These are phyloP conservation scores for Aromia moschata DNA, from an alignment of 2,888 invertebrate genomes.

Conservation along the genomic window DNA sequence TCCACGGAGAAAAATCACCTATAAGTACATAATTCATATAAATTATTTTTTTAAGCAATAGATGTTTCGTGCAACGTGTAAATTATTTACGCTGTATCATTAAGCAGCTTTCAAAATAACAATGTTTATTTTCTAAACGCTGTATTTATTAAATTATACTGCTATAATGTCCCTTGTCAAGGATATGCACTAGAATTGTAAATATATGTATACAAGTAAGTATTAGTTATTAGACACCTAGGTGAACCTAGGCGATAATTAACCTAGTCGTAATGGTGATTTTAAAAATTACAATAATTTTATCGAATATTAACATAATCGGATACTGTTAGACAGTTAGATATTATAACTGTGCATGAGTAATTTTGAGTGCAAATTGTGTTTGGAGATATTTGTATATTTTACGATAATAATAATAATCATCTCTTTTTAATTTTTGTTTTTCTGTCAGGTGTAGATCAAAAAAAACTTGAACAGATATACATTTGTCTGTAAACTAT, in stretches of 20 bases:
- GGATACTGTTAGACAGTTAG: constrained; percentile 17
- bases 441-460: no score
- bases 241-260: constrained; percentile 17
- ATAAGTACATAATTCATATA: no score
- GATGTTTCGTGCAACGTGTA: neutral
- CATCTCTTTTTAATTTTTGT: no score
- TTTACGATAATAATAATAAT: no score
- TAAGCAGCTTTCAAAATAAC: constrained; percentile 8
- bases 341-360: constrained; percentile 14
- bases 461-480: no score
- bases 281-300: constrained; percentile 16
- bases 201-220: no score
- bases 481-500: no score
- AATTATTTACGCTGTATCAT: neutral
- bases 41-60: neutral
- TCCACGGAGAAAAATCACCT: no score
- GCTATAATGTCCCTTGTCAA: constrained; percentile 8
- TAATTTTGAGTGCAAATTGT: neutral
- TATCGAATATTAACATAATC: constrained; percentile 7
- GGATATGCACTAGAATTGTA: constrained; percentile 2
- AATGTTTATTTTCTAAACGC: neutral
- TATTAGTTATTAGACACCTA: constrained; percentile 8
- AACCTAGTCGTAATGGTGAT: constrained; percentile 15
- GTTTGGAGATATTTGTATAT: no score
- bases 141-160: constrained; percentile 15